Base-by-base conservation (phyloP, 2,797 vertebrate species). In the Loris lydekkerianus region DNA sequence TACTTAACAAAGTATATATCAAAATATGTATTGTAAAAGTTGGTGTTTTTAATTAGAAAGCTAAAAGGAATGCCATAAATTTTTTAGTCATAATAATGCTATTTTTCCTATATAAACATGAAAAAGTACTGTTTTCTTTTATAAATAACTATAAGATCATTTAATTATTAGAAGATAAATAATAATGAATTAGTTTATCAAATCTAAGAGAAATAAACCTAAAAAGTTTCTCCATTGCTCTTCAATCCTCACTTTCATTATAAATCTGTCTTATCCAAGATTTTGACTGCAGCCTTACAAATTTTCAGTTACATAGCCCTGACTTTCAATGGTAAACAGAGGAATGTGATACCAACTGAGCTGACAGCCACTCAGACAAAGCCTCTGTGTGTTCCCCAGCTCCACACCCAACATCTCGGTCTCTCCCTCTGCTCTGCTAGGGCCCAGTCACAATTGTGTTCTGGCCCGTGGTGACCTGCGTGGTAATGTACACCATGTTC, bases 361-460 rank as follows among this genome's bases (percentile, higher is more conserved):
- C 86, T 67, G 72, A 67, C 46, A 49, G 84, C n/a, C n/a, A 1
- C 73, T 5, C 37, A 65, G 87, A 97, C 97, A 97, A 97, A 96
- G 95, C 77, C 43, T 67, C 91, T 96, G 29, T 97, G 95, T 96
- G 93, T 89, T 72, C 40, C 70, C 67, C 34, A 49, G 80, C 70
- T 83, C 78, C 60, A 15, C 37, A 14, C 70, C 84, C 76, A 89
- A 6, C 10, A 1, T 82, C 53, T 53, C 65, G 20, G 46, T 88
- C 89, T 81, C 13, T 49, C 82, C 63, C 86, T 84, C 53, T 10
- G 72, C 67, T 86, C 56, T 18, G 40, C 92, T 5, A 56, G 77
- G 72, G 31, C 40, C 72, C 93, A 93, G 92, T 89, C 92, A 97
- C 90, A 82, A 94, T 75, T 97, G 97, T 96, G 85, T 40, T 92